These are phyloP conservation scores for Eueremaeus valkanovi DNA, from an alignment of 2,888 invertebrate species.

Conservation along the genomic window DNA sequence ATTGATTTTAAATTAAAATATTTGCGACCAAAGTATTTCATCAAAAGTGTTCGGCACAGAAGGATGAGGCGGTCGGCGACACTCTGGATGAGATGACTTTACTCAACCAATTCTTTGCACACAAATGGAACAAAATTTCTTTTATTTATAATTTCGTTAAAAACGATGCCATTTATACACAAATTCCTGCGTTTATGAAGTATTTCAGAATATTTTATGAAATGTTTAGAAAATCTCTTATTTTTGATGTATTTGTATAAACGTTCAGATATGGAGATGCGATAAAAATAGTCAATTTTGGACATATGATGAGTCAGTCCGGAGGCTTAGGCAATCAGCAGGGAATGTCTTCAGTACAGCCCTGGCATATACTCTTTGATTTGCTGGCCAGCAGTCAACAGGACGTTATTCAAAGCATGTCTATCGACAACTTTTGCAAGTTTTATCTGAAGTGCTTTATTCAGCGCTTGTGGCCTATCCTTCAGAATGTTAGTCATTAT, in stretches of 20 bases:
- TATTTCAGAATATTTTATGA: background rate
- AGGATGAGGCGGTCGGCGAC: slow-evolving; percentile 16
- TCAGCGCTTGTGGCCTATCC: slow-evolving; percentile 39
- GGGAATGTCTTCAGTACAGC: slow-evolving; percentile 34
- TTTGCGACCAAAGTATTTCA: background rate
- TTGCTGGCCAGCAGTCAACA: slow-evolving; percentile 27
- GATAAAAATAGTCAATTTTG: slow-evolving; percentile 41
- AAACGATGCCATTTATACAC: slow-evolving; percentile 40
- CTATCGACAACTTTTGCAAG: slow-evolving; percentile 39
- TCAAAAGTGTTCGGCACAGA: slow-evolving; percentile 20
- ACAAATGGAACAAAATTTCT: slow-evolving; percentile 40
- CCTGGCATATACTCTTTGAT: slow-evolving; percentile 40
- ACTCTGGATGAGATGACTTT: slow-evolving; percentile 42
- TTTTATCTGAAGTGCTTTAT: slow-evolving; percentile 40
- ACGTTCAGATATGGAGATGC: slow-evolving; percentile 40
- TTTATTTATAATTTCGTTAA: slow-evolving; percentile 41
- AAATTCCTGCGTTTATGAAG: slow-evolving; percentile 41
- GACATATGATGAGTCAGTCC: slow-evolving; percentile 29
- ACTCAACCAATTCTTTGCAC: slow-evolving; percentile 41
- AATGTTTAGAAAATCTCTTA: no score
- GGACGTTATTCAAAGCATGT: background rate
- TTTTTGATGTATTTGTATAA: no score
- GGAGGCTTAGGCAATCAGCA: background rate
- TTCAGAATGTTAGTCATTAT: slow-evolving; percentile 27
- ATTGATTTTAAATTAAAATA: background rate